A percentile compares a stretch with the other conserved stretches of the same genome.
Conservation (phyloP, 2,113 vertebrate genomes). For the Trinectes maculatus region DNA sequence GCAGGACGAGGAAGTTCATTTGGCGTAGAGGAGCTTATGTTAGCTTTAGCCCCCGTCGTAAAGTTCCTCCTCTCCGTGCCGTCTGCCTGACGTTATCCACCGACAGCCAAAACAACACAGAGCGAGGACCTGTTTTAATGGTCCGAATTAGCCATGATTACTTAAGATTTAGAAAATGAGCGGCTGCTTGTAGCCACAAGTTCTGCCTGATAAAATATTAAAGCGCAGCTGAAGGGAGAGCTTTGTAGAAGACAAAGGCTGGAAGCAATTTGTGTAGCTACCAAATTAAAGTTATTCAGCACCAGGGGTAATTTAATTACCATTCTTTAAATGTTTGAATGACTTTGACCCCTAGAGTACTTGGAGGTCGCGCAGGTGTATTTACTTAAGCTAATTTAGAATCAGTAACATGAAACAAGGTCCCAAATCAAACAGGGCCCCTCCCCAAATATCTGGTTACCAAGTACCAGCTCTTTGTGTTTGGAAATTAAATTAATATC, state of each 20-base stretch:
- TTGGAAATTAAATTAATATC: slow-evolving; percentile 81
- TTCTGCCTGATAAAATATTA: slow-evolving; percentile 78
- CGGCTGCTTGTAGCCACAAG: slow-evolving; percentile 76
- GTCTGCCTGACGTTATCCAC: slow-evolving; percentile 39
- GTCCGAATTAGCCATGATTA: slow-evolving; percentile 77
- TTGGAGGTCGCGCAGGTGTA: slow-evolving; percentile 83
- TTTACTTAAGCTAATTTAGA: slow-evolving; percentile 85
- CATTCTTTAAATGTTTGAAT: slow-evolving; percentile 89
- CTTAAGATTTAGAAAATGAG: slow-evolving; percentile 74
- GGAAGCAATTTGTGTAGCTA: slow-evolving; percentile 86
- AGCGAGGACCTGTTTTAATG: slow-evolving; percentile 50
- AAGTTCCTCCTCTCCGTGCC: slow-evolving; percentile 47
- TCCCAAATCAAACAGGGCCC: slow-evolving; percentile 74
- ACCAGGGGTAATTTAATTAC: slow-evolving; percentile 87
- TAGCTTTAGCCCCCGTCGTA: slow-evolving; percentile 67
- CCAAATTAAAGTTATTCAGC: slow-evolving; percentile 87
- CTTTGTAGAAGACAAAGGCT: slow-evolving; percentile 81
- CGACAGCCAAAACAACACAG: slow-evolving; percentile 51
- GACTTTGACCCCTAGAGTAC: slow-evolving; percentile 84
- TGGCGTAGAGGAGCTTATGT: slow-evolving; percentile 73
- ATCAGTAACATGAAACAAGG: slow-evolving; percentile 83
- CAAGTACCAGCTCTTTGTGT: slow-evolving; percentile 70
- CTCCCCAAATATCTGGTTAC: slow-evolving; percentile 70
- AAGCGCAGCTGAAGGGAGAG: slow-evolving; percentile 67
- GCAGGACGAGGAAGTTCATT: slow-evolving; percentile 74